These are phyloP conservation scores for Hipparchia sbordonii DNA, from an alignment of 2,888 invertebrate species.

Conservation along the genomic window DNA sequence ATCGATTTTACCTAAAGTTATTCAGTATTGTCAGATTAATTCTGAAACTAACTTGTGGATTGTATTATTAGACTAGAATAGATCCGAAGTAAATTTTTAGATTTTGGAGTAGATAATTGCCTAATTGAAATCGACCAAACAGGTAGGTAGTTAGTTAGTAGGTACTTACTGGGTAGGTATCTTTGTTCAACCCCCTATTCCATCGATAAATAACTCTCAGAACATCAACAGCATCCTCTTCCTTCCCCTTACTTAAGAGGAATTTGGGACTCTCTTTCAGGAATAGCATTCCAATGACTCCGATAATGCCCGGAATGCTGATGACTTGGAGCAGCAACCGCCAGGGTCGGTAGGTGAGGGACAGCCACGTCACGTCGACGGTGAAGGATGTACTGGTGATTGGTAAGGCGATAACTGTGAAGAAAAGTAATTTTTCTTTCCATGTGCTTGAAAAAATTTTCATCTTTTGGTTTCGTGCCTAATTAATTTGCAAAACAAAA, in stretches of 20 bases:
- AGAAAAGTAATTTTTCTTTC: constrained; percentile 1
- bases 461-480: too few relatives aligned
- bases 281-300: constrained; percentile 77
- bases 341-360: constrained; percentile 87
- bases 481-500: too few relatives aligned
- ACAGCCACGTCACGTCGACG: constrained; percentile 61
- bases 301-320: constrained; percentile 84
- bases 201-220: constrained; percentile 53
- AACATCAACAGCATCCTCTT: constrained; percentile 78
- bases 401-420: constrained; percentile 62
- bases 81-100: too few relatives aligned
- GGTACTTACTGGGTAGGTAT: constrained; percentile 56
- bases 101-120: too few relatives aligned
- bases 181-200: constrained; percentile 52
- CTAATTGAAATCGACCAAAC: too few relatives aligned
- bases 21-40: too few relatives aligned
- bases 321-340: constrained; percentile 86
- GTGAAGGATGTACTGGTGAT: constrained; percentile 60
- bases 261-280: constrained; percentile 91
- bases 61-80: too few relatives aligned
- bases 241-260: constrained; percentile 83
- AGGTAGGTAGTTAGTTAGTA: too few relatives aligned
- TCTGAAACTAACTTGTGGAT: too few relatives aligned
- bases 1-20: constrained; percentile 56
- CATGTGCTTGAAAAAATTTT: too few relatives aligned